Base-by-base conservation (phyloP, 23 tunicate genomes). In the Oikopleura vanhoeffeni region DNA sequence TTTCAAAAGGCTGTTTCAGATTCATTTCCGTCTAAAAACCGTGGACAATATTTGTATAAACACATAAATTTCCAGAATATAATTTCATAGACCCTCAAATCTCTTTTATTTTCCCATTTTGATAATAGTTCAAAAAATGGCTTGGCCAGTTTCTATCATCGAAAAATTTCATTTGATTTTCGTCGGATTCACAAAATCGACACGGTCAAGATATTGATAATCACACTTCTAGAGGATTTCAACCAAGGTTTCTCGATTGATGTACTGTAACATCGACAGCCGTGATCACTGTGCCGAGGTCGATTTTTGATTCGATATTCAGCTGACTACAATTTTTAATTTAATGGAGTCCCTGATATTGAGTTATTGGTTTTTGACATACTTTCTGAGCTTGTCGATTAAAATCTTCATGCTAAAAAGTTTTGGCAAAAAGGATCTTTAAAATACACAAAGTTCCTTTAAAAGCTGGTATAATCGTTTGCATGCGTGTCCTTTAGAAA, bases 261-360 rank as follows among this genome's bases (percentile, higher is more conserved):
- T 30, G 79, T 71, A 71, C 79, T 71, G 79, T 71, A 71, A 32
- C 79, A 18, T 18, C 4, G 2, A 71, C 4, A 71, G 79, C 79
- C 4, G 38, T 13, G 4, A 71, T 38, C 27, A 4, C 38, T 24
- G 38, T 2, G 3, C 35, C 32, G 36, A 71, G 38, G 35, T 71
- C 79, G 38, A 71, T 71, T 38, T 71, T 71, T 71, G 79, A 18
- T 32, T 71, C 79, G 79, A 71, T 71, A 18, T 71, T 38, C 2
- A 2, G 27, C 79, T 13, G 27, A 49, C 64, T 13, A 49, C 64
- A 8, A 8, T 49, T 49, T 8, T 49, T 49, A 49, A 49, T 49
- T 49, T 49, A n/a, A n/a, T n/a, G n/a, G n/a, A n/a, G n/a, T n/a
- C n/a, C n/a, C n/a, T n/a, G n/a, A n/a, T n/a, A n/a, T n/a, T n/a